phyloP scores from a whole-genome alignment of 2,797 vertebrate genomes.

The Amblyraja radiata region DNA sequence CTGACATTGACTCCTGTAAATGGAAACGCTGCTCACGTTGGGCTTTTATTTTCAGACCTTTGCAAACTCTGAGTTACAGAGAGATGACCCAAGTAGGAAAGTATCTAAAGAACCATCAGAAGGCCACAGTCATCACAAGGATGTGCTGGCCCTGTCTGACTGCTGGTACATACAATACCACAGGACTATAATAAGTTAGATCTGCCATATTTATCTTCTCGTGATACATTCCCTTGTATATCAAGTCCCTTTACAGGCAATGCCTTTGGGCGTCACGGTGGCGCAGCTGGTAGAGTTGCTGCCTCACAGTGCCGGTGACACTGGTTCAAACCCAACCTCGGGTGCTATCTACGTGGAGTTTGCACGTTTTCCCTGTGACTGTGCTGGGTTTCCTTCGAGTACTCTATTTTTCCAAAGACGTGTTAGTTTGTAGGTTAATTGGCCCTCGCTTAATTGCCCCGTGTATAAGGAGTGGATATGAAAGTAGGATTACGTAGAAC shows the following conservation, averaged over 20 bases:
- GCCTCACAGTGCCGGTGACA: too few species aligned
- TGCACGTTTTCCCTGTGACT: too few species aligned
- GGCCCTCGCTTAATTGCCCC: too few species aligned
- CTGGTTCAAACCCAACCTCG: too few species aligned
- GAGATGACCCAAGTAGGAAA: constrained; percentile 16
- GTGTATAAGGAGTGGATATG: too few species aligned
- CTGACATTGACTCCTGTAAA: neutral
- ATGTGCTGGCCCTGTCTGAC: neutral
- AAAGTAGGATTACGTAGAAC: too few species aligned
- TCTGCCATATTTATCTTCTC: neutral
- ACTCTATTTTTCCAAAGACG: too few species aligned
- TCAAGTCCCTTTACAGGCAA: neutral
- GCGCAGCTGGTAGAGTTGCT: too few species aligned
- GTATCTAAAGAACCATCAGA: neutral
- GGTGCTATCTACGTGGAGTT: too few species aligned
- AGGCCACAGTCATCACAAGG: neutral
- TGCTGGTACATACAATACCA: neutral
- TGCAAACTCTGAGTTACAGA: neutral
- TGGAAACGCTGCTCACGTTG: neutral
- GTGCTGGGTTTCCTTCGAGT: too few species aligned
- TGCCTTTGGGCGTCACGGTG: too few species aligned
- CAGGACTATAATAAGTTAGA: constrained; percentile 11
- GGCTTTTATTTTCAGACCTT: neutral
- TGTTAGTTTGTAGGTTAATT: too few species aligned
- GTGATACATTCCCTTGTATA: neutral